A percentile compares a stretch with the other conserved stretches of the same genome.
Conservation (phyloP, 1,140 invertebrate genomes). For the Hyphantria cunea region DNA sequence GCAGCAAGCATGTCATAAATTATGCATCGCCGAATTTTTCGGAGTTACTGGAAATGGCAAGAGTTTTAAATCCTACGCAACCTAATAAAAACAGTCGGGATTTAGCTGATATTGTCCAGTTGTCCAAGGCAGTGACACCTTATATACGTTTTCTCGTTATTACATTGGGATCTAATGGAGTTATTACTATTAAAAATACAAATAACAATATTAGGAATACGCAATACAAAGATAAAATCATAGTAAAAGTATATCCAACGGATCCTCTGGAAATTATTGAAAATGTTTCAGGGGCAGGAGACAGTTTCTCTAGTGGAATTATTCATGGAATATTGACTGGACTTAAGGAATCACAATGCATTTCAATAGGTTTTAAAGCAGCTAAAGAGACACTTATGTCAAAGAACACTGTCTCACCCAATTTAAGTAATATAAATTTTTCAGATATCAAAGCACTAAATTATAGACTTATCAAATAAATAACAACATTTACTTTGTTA, state of each 20-base stretch:
- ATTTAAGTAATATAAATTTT: slow-evolving; percentile 31
- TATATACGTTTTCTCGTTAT: slow-evolving; percentile 70
- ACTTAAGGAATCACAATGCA: slow-evolving; percentile 73
- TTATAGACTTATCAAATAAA: slow-evolving; percentile 5
- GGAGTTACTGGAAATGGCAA: slow-evolving; percentile 84
- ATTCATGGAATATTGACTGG: slow-evolving; percentile 80
- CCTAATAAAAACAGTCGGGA: slow-evolving; percentile 29
- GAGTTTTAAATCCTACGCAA: slow-evolving; percentile 45
- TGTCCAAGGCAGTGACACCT: slow-evolving; percentile 53
- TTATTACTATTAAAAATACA: slow-evolving; percentile 71
- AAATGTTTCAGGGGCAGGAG: slow-evolving; percentile 86
- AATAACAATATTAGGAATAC: slow-evolving; percentile 22
- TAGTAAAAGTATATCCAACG: slow-evolving; percentile 74
- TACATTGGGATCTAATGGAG: slow-evolving; percentile 82
- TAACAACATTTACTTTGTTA: not conserved
- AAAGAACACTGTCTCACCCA: slow-evolving; percentile 76
- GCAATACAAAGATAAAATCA: slow-evolving; percentile 15
- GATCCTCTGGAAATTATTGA: slow-evolving; percentile 70
- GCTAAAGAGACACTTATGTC: slow-evolving; percentile 81
- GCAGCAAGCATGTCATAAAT: slow-evolving; percentile 61
- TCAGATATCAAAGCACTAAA: not conserved
- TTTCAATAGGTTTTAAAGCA: slow-evolving; percentile 81
- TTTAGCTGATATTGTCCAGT: slow-evolving; percentile 75
- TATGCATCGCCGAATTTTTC: slow-evolving; percentile 88
- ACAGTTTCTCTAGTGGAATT: slow-evolving; percentile 85